Evolutionary conservation across 2,797 vertebrate genomes (phyloP).

Genomic region (Falco cherrug): DNA sequence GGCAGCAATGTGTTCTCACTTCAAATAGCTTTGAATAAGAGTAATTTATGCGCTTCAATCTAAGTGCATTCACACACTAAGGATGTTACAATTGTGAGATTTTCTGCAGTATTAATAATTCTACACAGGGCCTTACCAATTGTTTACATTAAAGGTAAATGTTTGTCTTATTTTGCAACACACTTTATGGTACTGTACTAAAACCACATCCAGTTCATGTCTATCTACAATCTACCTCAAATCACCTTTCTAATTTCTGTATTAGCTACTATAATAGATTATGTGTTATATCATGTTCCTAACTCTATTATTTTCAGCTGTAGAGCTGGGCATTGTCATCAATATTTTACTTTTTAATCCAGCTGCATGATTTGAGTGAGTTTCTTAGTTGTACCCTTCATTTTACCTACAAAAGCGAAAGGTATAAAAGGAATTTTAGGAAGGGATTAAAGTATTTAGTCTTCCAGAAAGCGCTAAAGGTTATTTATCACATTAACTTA

Average conservation of each 20-base stretch:
- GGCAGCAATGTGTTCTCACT: background rate
- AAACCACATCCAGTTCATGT: background rate
- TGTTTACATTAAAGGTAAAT: background rate
- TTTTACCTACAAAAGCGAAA: slow-evolving; percentile 20
- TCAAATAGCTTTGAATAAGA: background rate
- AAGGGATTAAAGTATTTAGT: slow-evolving; percentile 46
- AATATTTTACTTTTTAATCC: slow-evolving; percentile 5
- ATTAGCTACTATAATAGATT: background rate
- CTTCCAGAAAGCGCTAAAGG: background rate
- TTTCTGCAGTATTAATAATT: background rate
- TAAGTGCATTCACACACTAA: background rate
- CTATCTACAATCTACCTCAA: background rate
- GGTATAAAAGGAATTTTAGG: slow-evolving; percentile 12
- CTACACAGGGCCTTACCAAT: background rate
- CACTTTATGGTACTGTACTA: background rate
- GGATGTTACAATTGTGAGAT: background rate
- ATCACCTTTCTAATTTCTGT: background rate
- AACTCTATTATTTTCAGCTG: background rate
- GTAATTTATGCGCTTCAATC: background rate
- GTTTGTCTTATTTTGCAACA: background rate
- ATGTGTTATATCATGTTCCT: background rate
- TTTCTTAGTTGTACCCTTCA: slow-evolving; percentile 13
- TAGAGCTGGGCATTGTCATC: background rate
- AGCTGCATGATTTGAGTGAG: background rate
- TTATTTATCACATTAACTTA: slow-evolving; percentile 45